Evolutionary conservation across 2,888 invertebrate genomes (phyloP), one percentile per base, ranked within the genome.

Genomic region (Microctonus aethiopoides): DNA sequence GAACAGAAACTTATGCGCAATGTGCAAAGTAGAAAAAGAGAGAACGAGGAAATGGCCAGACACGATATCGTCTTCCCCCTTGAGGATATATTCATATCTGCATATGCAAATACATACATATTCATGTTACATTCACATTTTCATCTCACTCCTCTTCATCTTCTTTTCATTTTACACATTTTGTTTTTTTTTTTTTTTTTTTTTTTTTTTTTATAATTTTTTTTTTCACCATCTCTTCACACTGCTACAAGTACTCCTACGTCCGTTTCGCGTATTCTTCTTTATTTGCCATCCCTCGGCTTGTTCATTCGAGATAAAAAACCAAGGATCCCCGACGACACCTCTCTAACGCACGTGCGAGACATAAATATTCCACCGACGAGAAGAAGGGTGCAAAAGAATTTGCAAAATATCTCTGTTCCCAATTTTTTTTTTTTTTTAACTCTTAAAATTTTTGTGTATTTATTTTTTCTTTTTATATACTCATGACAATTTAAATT

Each of bases 301-400:
- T 57, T 13, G 13, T 46, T 46, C 20, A 9, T 32, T 56, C 46
- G 46, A 32, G 34, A 32, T 20, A 32, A 29, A 24, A 29, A 29
- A 29, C 29, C 16, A 20, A 10, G 67, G 59, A 67, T 59, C 67
- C 60, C 60, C 26, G 67, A 59, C 36, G 60, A 67, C 67, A 67
- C 67, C 60, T 67, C 56, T 41, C 41, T 36, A 22, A 67, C 51
- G 60, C 67, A 67, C 67, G 67, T 67, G 67, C 67, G 67, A 67
- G 67, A 60, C 67, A 67, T 67, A 67, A 67, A 67, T 67, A 59
- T 67, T 51, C 52, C 29, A 26, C 11, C 54, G 10, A 26, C 7
- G 32, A 26, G 57, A 32, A n/a, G 16, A 34, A 32, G 34, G 32
- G 20, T 29, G 57, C 9, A 26, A 34, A 34, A 57, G 32, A 29